Base-by-base conservation (phyloP, 2,888 invertebrate genomes). In the Dendrolimus houi region DNA sequence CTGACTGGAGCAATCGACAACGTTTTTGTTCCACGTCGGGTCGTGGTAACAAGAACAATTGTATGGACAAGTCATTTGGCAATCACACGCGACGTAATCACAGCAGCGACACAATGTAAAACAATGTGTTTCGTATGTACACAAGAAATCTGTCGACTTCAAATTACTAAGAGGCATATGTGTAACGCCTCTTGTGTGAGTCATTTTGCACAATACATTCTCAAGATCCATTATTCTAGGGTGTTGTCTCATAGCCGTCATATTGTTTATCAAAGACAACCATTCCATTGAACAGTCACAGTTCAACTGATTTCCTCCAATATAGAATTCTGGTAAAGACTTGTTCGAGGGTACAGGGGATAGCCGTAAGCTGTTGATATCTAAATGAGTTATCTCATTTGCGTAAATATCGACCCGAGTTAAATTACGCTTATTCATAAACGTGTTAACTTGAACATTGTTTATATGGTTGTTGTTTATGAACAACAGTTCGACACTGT, bases 241-340 rank as follows among this genome's bases (percentile, higher is more conserved):
- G 83, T 97, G 95, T 78, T 96, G 96, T 59, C 96, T 92, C 67
- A 94, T 93, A 9, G 93, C 92, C 63, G 95, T 95, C 92, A 96
- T 94, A 85, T 96, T 96, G 89, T 97, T 97, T 85, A 97, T 95
- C 71, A 95, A 92, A 75, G 97, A 96, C 75, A 98, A 85, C 98
- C 98, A 98, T 82, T 97, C 97, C 97, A 98, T 97, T 56, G 96
- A 95, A 85, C 98, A 98, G 86, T 97, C 97, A 86, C 98, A 98
- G 77, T 96, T 94, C 87, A 98, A 96, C 62, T 98, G 98, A 91
- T 98, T 98, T 67, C 96, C 96, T 67, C 96, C 97, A 71, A 98
- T 92, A 82, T 96, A 97, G 87, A 98, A 96, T 85, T 97, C 96
- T 8, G 97, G 97, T 66, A 96, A 90, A 13, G 94, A 92, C 75